Evolutionary conservation across 2,888 invertebrate genomes (phyloP).

Genomic region (Ommatoiulus sabulosus): DNA sequence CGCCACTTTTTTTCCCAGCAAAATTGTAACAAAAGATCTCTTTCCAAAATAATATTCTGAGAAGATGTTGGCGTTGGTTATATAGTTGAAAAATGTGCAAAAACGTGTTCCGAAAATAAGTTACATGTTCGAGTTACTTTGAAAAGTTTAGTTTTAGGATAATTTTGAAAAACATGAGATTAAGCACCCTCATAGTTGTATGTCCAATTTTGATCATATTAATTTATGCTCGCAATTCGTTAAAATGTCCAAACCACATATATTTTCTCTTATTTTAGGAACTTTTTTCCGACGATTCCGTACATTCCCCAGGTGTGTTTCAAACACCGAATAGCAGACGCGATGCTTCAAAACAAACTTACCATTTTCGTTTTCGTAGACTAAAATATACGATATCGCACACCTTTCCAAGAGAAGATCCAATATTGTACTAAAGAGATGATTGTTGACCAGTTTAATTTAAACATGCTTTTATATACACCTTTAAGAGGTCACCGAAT

Average conservation of each 20-base stretch:
- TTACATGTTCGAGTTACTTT: no score
- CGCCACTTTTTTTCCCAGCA: no score
- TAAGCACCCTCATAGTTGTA: no score
- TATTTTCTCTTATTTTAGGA: background rate
- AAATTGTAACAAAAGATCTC: no score
- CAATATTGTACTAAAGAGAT: conserved; percentile 41
- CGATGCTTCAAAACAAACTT: background rate
- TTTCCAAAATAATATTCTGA: no score
- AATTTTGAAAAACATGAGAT: no score
- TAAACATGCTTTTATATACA: conserved; percentile 45
- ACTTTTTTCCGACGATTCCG: background rate
- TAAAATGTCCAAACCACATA: background rate
- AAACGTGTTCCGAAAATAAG: no score
- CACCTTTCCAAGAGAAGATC: background rate
- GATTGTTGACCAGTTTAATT: background rate
- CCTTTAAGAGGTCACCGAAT: conserved; percentile 38
- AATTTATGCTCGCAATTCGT: background rate
- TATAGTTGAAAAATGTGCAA: no score
- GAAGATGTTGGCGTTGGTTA: no score
- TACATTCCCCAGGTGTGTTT: background rate
- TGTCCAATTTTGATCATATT: no score
- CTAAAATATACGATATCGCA: background rate
- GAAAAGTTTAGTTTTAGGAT: no score
- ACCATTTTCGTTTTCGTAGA: conserved; percentile 4
- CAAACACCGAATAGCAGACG: background rate